Conservation (phyloP, 64 coral and sea anemone genomes). For the Porites australiensis region DNA sequence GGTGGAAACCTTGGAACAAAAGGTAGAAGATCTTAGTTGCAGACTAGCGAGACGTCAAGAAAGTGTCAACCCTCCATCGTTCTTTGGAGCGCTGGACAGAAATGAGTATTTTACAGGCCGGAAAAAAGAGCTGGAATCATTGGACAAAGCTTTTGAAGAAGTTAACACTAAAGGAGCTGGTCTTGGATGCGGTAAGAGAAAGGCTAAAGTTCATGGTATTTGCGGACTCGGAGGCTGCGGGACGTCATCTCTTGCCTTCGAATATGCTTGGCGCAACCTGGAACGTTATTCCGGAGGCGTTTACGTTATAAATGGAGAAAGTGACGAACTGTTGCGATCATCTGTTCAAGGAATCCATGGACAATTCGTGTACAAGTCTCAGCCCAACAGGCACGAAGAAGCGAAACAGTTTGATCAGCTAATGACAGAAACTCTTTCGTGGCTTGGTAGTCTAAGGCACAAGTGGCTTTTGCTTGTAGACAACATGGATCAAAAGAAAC, state of each 20-base stretch:
- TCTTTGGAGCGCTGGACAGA: conserved; percentile 46
- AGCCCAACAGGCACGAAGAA: not conserved
- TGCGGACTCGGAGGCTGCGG: conserved; percentile 55
- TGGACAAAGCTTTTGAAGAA: not conserved
- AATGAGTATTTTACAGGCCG: conserved; percentile 47
- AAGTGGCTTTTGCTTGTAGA: conserved; percentile 54
- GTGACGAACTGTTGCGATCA: not conserved
- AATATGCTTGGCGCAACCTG: conserved; percentile 35
- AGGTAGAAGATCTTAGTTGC: not conserved
- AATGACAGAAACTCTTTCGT: conserved; percentile 28
- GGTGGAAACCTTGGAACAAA: conserved; percentile 5
- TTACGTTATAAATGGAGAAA: conserved; percentile 59
- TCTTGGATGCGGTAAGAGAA: not conserved
- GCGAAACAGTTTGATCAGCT: not conserved
- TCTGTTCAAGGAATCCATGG: not conserved
- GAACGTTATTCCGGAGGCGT: conserved; percentile 27
- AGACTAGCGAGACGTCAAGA: not conserved
- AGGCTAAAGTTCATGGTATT: conserved; percentile 22
- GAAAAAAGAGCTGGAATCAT: not conserved
- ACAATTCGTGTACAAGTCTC: not conserved
- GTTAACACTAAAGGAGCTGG: not conserved
- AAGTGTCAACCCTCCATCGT: not conserved
- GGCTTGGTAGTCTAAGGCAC: not conserved
- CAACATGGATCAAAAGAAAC: conserved; percentile 59
- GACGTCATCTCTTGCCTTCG: conserved; percentile 48